Conservation (phyloP, 2,888 invertebrate species). For the Orthosia gothica region DNA sequence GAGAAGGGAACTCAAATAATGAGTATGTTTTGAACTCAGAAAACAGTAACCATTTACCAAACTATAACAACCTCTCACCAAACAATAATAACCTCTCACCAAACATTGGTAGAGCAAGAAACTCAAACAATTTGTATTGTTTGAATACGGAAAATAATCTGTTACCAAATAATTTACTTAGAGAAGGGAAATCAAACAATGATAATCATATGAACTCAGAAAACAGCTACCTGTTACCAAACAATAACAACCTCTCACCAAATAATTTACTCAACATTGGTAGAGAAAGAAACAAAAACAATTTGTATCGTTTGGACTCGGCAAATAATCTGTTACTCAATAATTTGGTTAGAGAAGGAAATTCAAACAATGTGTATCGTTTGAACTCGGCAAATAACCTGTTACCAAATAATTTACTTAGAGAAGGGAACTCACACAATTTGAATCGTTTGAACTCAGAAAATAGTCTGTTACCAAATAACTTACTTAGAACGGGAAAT, state of each 20-base stretch:
- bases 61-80: background rate
- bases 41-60: too few species aligned
- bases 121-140: background rate
- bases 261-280: constrained; percentile 6
- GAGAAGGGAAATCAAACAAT: background rate
- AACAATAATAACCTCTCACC: background rate
- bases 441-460: too few species aligned
- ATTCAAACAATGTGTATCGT: background rate
- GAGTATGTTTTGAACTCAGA: too few species aligned
- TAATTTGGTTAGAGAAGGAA: background rate
- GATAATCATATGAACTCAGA: background rate
- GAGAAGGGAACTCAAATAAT: background rate
- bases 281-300: background rate
- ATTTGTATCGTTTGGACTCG: background rate
- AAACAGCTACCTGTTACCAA: background rate
- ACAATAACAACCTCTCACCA: background rate
- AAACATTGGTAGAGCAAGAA: background rate
- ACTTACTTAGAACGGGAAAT: background rate
- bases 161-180: background rate
- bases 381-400: background rate
- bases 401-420: background rate
- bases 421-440: background rate
- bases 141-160: background rate
- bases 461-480: too few species aligned
- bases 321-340: background rate